Percentiles rank a stretch among this genome's conserved stretches.
Evolutionary conservation across 2,113 vertebrate genomes (phyloP).

Genomic region (Lophura nycthemera): DNA sequence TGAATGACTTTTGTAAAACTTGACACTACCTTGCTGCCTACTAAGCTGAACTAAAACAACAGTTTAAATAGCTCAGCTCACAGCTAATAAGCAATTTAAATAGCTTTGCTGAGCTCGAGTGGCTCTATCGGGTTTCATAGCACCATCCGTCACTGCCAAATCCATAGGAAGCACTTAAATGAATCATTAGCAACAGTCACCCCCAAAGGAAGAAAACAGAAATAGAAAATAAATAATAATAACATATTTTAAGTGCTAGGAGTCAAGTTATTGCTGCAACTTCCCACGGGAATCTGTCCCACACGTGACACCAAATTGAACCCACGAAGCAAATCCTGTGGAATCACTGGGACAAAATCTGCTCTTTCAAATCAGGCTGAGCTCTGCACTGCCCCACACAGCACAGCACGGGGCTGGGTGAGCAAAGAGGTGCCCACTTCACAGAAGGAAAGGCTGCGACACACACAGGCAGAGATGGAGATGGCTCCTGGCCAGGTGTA

Average conservation of each 20-base stretch:
- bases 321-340: neutral
- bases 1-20: conserved; percentile 1
- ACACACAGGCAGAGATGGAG: neutral
- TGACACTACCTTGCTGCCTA: neutral
- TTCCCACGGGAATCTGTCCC: neutral
- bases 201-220: neutral
- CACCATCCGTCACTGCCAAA: conserved; percentile 61
- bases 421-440: neutral
- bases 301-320: neutral
- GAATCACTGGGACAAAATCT: neutral
- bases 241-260: neutral
- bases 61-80: conserved; percentile 58
- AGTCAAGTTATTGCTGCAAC: neutral
- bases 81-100: conserved; percentile 69
- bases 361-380: neutral
- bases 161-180: conserved; percentile 49
- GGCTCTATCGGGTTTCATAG: conserved; percentile 64
- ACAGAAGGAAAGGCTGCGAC: neutral
- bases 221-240: neutral
- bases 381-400: neutral
- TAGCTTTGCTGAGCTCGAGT: conserved; percentile 57
- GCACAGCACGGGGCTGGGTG: neutral
- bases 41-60: conserved; percentile 44
- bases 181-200: conserved; percentile 44
- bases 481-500: neutral